Evolutionary conservation across 2,113 vertebrate genomes (phyloP).

Genomic region (Periophthalmodon schlosseri): DNA sequence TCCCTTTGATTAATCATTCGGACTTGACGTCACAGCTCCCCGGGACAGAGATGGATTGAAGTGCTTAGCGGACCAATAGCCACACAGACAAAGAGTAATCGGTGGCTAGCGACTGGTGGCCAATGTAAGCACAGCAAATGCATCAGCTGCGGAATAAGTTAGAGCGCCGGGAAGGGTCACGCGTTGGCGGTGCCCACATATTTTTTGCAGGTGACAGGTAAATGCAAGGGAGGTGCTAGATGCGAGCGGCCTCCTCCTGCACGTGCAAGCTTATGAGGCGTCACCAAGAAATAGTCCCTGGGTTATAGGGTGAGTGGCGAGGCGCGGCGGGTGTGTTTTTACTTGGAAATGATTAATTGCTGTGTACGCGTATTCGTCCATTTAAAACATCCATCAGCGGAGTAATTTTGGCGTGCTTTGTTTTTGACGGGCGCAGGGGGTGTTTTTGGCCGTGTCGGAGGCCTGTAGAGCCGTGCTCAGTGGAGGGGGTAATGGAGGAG

Average conservation of each 20-base stretch:
- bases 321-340: conserved; percentile 43
- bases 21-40: conserved; percentile 64
- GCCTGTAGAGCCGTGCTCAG: conserved; percentile 16
- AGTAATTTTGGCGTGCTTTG: conserved; percentile 18
- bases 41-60: conserved; percentile 83
- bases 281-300: conserved; percentile 56
- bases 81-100: conserved; percentile 81
- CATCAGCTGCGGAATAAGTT: conserved; percentile 69
- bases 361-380: conserved; percentile 24
- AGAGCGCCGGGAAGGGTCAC: conserved; percentile 63
- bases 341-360: conserved; percentile 42
- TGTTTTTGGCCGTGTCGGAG: conserved; percentile 13
- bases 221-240: conserved; percentile 59
- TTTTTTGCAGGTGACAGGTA: conserved; percentile 65
- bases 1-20: conserved; percentile 66
- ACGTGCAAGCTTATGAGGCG: conserved; percentile 37
- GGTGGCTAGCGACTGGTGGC: conserved; percentile 70
- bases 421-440: conserved; percentile 3
- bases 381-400: conserved; percentile 38
- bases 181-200: conserved; percentile 49
- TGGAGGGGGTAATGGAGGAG: conserved; percentile 46
- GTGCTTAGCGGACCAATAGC: conserved; percentile 78
- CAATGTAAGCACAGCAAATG: conserved; percentile 74
- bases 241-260: conserved; percentile 36
- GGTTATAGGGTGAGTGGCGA: conserved; percentile 53